Evolutionary conservation across 2,888 invertebrate species (phyloP).

Genomic region (Caenorhabditis sp.): DNA sequence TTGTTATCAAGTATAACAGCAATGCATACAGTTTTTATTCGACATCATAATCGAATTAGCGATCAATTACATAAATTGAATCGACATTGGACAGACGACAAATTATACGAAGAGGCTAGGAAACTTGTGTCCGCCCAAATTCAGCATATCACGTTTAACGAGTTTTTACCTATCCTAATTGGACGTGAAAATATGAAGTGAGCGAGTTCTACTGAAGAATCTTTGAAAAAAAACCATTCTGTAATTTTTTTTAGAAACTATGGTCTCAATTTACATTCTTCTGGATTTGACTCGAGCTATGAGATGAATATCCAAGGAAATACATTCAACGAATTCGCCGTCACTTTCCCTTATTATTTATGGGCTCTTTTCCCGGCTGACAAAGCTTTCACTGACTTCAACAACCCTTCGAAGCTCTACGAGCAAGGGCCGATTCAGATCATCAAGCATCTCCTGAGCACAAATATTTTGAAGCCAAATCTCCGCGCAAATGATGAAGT

Average conservation of each 20-base stretch:
- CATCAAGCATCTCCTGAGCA: slow-evolving; percentile 42
- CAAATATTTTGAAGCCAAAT: slow-evolving; percentile 49
- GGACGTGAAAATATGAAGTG: slow-evolving; percentile 63
- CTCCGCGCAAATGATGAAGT: slow-evolving; percentile 56
- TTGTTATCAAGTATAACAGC: slow-evolving; percentile 64
- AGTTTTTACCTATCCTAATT: slow-evolving; percentile 70
- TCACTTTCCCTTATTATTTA: slow-evolving; percentile 55
- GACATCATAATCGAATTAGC: slow-evolving; percentile 70
- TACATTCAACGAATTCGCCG: slow-evolving; percentile 72
- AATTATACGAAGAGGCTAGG: slow-evolving; percentile 71
- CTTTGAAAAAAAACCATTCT: no score
- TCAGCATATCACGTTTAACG: slow-evolving; percentile 74
- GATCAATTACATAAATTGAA: slow-evolving; percentile 60
- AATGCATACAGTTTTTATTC: slow-evolving; percentile 67
- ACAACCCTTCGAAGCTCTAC: slow-evolving; percentile 67
- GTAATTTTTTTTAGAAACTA: slow-evolving; percentile 73
- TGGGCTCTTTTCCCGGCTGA: slow-evolving; percentile 54
- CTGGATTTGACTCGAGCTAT: slow-evolving; percentile 74
- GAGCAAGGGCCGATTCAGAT: slow-evolving; percentile 64
- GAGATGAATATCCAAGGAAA: slow-evolving; percentile 79
- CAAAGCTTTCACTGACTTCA: slow-evolving; percentile 61
- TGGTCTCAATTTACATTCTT: slow-evolving; percentile 81
- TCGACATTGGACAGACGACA: slow-evolving; percentile 69
- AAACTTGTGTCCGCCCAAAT: slow-evolving; percentile 75
- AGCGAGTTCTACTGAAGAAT: no score